These are phyloP conservation scores for Zygogramma bicolorata DNA, from an alignment of 2,888 invertebrate species.

Conservation along the genomic window DNA sequence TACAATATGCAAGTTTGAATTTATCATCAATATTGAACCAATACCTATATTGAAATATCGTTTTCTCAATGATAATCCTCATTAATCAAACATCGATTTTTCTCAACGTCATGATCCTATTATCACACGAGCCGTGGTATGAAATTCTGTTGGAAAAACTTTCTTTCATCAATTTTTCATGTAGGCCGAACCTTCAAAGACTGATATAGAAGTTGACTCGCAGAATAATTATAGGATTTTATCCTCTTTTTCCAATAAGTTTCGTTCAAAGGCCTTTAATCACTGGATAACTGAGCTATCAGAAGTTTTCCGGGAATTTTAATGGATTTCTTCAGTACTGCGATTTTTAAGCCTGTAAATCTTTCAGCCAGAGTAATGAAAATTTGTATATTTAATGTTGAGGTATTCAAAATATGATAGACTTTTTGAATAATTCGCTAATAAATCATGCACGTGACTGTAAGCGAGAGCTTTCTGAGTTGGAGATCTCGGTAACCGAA, in stretches of 20 bases:
- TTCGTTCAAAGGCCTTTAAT: background rate
- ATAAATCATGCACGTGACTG: slow-evolving; percentile 30
- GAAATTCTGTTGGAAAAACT: background rate
- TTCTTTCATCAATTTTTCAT: background rate
- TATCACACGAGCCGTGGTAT: too few relatives aligned
- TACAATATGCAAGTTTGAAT: too few relatives aligned
- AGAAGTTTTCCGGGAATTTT: slow-evolving; percentile 10
- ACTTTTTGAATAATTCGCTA: slow-evolving; percentile 24
- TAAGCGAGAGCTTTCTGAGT: slow-evolving; percentile 15
- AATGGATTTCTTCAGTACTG: slow-evolving; percentile 10
- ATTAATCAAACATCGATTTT: too few relatives aligned
- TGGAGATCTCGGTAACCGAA: slow-evolving; percentile 15
- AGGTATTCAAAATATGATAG: slow-evolving; percentile 18
- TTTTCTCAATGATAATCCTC: background rate
- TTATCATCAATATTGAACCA: background rate
- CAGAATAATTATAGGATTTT: background rate
- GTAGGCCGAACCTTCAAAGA: background rate
- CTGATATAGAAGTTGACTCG: background rate
- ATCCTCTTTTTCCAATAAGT: background rate
- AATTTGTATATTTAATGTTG: slow-evolving; percentile 20
- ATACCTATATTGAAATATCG: background rate
- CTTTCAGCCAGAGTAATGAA: slow-evolving; percentile 13
- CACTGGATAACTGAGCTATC: background rate
- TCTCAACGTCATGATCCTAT: too few relatives aligned
- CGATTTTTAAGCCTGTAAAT: slow-evolving; percentile 17